Base-by-base conservation (phyloP, 2,888 invertebrate species). In the Drosophila borborema region DNA sequence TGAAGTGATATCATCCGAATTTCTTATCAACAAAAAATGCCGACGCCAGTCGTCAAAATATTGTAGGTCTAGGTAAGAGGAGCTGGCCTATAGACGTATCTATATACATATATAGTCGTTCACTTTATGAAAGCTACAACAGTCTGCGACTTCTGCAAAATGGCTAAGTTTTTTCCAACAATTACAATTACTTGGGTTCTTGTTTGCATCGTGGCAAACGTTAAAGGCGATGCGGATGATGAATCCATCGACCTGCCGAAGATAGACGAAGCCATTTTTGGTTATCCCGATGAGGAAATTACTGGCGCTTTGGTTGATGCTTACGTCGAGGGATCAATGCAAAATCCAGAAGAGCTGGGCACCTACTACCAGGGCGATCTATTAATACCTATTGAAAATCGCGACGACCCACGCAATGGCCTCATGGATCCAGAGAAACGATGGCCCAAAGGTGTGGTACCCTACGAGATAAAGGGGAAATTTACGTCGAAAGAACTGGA, bases 351-450 rank as follows among this genome's bases (percentile, higher is more conserved):
- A 90, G 97, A 97, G 89, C 92, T 96, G 83, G 96, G 97, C 0
- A 94, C 94, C n/a, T 97, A 97, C 87, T 94, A 95, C 0, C 96
- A 97, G 90, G 96, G 96, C 6, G 97, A 97, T 83, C 96, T 97
- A 63, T 92, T 96, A 23, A 95, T 96, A 73, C 95, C 96, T 0
- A 41, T 67, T 0, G 67, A 38, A 1, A 64, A 81, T 81, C 58
- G 51, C 0, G 71, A 78, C n/a, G 59, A 54, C 5, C 67, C 67
- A 3, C 93, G 95, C 66, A 96, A 96, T 81, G 96, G 96, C 0
- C 88, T 96, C 2, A 92, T 94, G 28, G 94, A 94, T 0, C 92
- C 94, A 18, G 91, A 94, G 0, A 92, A 93, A 0, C 94, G 95
- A 18, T 97, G 96, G 97, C 94, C 95, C 0, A 93, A 94, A 4